These are phyloP conservation scores for Ips nitidus DNA, from an alignment of 1,140 invertebrate genomes.

Conservation along the genomic window DNA sequence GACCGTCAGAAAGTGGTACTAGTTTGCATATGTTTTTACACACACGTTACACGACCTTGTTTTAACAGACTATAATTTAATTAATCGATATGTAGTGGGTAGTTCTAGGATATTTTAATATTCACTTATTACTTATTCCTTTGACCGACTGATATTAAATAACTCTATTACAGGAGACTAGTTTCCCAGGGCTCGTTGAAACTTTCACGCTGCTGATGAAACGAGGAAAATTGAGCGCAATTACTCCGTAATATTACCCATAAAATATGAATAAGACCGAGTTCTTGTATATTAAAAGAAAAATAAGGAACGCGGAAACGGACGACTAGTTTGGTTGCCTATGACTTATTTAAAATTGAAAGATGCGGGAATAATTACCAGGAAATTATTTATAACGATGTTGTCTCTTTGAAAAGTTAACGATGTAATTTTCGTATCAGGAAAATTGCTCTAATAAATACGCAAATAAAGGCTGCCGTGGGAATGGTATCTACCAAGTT, in stretches of 20 bases:
- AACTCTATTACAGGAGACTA: slow-evolving; percentile 14
- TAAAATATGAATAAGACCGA: slow-evolving; percentile 17
- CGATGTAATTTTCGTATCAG: slow-evolving; percentile 23
- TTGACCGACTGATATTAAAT: slow-evolving; percentile 12
- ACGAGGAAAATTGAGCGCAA: slow-evolving; percentile 15
- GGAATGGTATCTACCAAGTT: background rate
- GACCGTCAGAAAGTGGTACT: background rate
- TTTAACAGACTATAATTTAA: too few species aligned
- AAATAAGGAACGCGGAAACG: slow-evolving; percentile 1
- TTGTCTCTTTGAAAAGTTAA: slow-evolving; percentile 29
- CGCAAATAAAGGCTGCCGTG: slow-evolving; percentile 12
- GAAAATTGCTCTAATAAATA: slow-evolving; percentile 29
- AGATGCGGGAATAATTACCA: slow-evolving; percentile 14
- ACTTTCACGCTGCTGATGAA: slow-evolving; percentile 5
- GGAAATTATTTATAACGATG: slow-evolving; percentile 28
- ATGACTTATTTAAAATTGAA: slow-evolving; percentile 14
- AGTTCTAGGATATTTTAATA: too few species aligned
- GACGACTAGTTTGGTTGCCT: slow-evolving; percentile 11
- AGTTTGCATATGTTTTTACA: slow-evolving; percentile 1
- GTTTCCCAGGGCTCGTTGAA: background rate
- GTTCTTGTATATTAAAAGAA: slow-evolving; percentile 3
- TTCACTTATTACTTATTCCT: background rate
- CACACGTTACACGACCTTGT: too few species aligned
- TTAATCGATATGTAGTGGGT: too few species aligned
- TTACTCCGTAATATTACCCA: slow-evolving; percentile 14